A percentile compares a stretch with the other conserved stretches of the same genome.
These are phyloP conservation scores for Atlantisia rogersi DNA, from an alignment of 2,113 vertebrate genomes.

Conservation along the genomic window DNA sequence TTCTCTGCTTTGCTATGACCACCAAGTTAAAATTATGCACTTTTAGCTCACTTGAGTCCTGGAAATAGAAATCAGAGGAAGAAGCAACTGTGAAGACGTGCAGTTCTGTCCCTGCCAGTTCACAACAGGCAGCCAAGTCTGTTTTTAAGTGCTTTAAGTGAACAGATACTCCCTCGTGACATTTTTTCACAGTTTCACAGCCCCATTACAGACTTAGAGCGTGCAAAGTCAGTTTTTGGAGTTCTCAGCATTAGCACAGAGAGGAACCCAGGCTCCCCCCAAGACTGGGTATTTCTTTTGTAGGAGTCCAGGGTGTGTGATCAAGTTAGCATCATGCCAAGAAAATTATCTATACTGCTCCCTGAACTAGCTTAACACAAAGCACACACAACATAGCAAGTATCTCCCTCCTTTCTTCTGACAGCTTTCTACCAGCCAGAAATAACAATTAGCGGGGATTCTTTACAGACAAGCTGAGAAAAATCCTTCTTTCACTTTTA, in stretches of 20 bases:
- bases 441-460: neutral
- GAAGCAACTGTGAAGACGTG: neutral
- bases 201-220: neutral
- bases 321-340: neutral
- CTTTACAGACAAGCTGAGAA: neutral
- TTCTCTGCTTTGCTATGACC: neutral
- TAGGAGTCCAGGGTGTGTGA: neutral
- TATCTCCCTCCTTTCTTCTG: neutral
- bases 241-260: neutral
- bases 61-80: neutral
- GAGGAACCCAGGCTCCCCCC: neutral
- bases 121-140: neutral
- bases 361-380: neutral
- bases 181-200: neutral
- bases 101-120: neutral
- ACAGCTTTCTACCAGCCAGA: neutral
- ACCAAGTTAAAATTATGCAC: neutral
- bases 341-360: neutral
- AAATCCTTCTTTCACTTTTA: neutral
- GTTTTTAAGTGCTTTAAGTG: neutral
- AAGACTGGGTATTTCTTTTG: neutral
- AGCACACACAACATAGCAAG: neutral
- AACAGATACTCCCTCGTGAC: neutral
- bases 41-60: neutral
- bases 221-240: neutral